A percentile compares a stretch with the other conserved stretches of the same genome.
Conservation (phyloP, 1,140 invertebrate genomes). For the Calephelis virginiensis region DNA sequence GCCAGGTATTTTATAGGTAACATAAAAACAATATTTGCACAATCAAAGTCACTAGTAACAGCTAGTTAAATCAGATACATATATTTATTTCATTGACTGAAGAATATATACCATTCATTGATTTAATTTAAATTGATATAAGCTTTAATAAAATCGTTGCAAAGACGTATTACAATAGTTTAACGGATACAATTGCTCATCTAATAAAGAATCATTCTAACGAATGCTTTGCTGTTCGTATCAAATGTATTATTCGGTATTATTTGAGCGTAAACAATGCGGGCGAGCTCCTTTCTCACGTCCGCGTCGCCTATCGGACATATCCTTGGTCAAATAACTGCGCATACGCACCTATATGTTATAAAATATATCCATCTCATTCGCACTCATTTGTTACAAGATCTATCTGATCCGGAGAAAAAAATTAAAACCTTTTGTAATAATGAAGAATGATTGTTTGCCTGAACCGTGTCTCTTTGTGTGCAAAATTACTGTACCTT, state of each 20-base stretch:
- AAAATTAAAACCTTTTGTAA: constrained; percentile 77
- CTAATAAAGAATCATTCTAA: constrained; percentile 49
- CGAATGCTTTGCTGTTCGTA: constrained; percentile 63
- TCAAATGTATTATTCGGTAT: constrained; percentile 32
- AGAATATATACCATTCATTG: not conserved
- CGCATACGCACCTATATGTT: constrained; percentile 42
- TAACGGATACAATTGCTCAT: constrained; percentile 17
- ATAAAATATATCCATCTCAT: constrained; percentile 43
- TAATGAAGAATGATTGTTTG: constrained; percentile 78
- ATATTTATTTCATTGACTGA: no score
- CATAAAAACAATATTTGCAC: no score
- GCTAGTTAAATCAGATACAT: no score
- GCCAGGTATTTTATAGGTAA: no score
- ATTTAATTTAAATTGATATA: constrained; percentile 11
- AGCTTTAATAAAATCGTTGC: constrained; percentile 7
- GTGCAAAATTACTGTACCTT: constrained; percentile 77
- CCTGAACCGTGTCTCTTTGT: constrained; percentile 74
- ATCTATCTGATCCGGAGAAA: constrained; percentile 71
- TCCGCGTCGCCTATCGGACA: constrained; percentile 52
- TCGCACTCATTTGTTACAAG: constrained; percentile 58
- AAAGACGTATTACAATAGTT: constrained; percentile 2
- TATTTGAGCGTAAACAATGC: constrained; percentile 76
- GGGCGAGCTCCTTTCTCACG: constrained; percentile 73
- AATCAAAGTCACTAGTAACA: no score
- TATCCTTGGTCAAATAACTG: constrained; percentile 78